These are phyloP conservation scores for Morelia viridis DNA, from an alignment of 2,797 vertebrate species.

Conservation along the genomic window DNA sequence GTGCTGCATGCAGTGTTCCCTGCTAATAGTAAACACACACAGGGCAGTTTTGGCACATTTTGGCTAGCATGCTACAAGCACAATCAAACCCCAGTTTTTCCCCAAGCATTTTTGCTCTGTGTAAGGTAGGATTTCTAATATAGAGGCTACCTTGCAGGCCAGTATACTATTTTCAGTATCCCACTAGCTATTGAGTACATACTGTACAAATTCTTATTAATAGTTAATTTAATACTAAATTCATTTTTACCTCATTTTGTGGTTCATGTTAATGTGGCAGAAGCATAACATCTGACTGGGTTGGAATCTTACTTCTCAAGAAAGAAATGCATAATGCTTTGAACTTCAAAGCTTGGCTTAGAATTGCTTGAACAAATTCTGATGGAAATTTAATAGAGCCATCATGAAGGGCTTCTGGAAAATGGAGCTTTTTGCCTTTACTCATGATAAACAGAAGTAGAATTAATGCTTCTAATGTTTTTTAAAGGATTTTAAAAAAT, in stretches of 20 bases:
- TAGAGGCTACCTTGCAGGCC: background rate
- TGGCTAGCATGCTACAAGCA: background rate
- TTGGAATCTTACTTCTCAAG: background rate
- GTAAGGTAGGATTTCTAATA: background rate
- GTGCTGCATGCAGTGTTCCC: background rate
- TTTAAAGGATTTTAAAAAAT: background rate
- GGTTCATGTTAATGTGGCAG: background rate
- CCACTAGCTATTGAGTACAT: background rate
- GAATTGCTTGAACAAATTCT: background rate
- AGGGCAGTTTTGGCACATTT: background rate
- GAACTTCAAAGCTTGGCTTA: background rate
- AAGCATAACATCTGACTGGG: background rate
- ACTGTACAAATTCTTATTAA: background rate
- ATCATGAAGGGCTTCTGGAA: background rate
- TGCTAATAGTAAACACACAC: background rate
- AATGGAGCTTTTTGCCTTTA: background rate
- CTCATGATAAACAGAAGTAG: background rate
- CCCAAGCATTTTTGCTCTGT: background rate
- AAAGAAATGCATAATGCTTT: background rate
- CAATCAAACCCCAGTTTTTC: background rate
- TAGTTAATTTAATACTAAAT: background rate
- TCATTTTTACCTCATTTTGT: background rate
- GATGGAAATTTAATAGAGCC: background rate
- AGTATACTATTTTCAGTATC: background rate
- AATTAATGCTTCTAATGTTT: background rate